Percentiles rank a stretch among this genome's conserved stretches.
Conservation (phyloP, 2,888 invertebrate genomes). For the Gari tellinella region DNA sequence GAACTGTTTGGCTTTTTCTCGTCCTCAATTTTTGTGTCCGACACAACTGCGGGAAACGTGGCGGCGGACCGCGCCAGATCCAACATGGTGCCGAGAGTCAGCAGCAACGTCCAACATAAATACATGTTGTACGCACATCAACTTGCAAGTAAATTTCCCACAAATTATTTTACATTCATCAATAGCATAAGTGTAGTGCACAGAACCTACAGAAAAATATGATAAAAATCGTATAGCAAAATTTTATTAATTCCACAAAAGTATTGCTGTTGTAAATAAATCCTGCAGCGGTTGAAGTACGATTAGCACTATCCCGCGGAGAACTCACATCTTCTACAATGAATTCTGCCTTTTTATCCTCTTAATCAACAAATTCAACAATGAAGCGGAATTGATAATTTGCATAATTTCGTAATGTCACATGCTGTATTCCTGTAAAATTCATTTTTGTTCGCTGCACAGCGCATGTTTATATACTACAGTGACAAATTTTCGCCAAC, state of each 20-base stretch:
- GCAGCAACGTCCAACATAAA: constrained; percentile 8
- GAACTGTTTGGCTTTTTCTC: background rate
- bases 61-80: constrained; percentile 1
- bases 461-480: constrained; percentile 4
- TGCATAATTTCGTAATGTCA: constrained; percentile 4
- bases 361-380: background rate
- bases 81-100: background rate
- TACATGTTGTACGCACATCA: constrained; percentile 5
- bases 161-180: constrained; percentile 4
- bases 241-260: background rate
- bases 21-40: background rate
- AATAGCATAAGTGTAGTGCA: background rate
- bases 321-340: background rate
- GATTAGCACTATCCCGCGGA: too few relatives aligned
- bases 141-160: background rate
- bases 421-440: background rate
- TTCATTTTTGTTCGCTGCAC: constrained; percentile 2
- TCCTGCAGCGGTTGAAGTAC: too few relatives aligned
- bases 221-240: background rate
- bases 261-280: too few relatives aligned
- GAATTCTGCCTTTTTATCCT: constrained; percentile 2
- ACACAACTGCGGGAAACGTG: background rate
- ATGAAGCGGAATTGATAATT: background rate
- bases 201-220: background rate
- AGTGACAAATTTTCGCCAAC: background rate